Percentiles rank a stretch among this genome's conserved stretches.
Evolutionary conservation across 2,888 invertebrate species (phyloP).

Genomic region (Cryptosula pallasiana): DNA sequence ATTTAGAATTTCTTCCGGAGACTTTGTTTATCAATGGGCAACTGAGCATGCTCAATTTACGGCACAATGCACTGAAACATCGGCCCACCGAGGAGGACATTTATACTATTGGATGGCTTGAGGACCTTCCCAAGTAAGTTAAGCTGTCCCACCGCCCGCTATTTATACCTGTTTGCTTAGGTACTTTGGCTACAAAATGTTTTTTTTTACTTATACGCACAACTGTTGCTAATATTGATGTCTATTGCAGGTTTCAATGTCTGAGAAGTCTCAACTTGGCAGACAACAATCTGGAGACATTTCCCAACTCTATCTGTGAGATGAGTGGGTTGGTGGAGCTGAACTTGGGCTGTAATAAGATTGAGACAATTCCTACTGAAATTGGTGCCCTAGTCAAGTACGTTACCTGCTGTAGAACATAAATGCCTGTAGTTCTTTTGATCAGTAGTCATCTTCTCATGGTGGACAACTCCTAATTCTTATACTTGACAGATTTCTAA

Average conservation of each 20-base stretch:
- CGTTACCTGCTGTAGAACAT: neutral
- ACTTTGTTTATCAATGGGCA: constrained; percentile 52
- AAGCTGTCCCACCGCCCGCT: no score
- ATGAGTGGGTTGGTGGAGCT: constrained; percentile 47
- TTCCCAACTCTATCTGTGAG: constrained; percentile 50
- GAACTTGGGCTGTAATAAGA: constrained; percentile 51
- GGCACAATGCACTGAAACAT: constrained; percentile 52
- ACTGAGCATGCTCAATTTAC: constrained; percentile 51
- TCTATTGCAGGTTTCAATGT: constrained; percentile 44
- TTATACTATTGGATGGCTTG: constrained; percentile 54
- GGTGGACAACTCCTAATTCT: no score
- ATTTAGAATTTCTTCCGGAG: constrained; percentile 55
- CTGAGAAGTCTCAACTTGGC: constrained; percentile 53
- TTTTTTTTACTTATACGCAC: no score
- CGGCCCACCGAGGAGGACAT: constrained; percentile 51
- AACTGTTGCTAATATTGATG: no score
- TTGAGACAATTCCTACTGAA: constrained; percentile 46
- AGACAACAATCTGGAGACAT: constrained; percentile 51
- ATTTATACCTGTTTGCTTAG: no score
- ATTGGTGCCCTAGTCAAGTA: constrained; percentile 46
- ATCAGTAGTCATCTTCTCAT: no score
- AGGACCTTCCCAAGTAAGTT: constrained; percentile 52
- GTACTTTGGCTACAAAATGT: no score
- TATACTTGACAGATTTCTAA: no score
- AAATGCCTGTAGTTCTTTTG: no score